Base-by-base conservation (phyloP, 2,113 vertebrate species). In the Chionomys nivalis region DNA sequence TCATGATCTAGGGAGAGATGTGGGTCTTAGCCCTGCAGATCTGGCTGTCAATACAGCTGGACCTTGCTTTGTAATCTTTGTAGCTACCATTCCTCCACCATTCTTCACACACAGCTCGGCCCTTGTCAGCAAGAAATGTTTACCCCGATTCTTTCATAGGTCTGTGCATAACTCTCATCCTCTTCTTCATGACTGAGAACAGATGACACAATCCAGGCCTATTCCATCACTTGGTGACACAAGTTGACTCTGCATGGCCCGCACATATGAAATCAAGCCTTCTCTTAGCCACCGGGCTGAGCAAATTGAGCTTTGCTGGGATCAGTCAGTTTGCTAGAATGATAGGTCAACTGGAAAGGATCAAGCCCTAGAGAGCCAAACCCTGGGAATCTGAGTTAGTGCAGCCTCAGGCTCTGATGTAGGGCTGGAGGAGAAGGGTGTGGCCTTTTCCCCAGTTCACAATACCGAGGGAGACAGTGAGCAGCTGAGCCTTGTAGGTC, bases 231-330 rank as follows among this genome's bases (percentile, higher is more conserved):
- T 86, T 65, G 65, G 66, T 14, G 12, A 82, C 47, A 77, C 49
- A 28, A 72, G 24, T 36, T 70, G n/a, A 13, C 87, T 65, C 0
- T 76, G 44, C 90, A 14, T 52, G 39, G 55, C 70, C 52, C 13
- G 3, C 21, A 77, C 47, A 24, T 65, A 72, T 55, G 75, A 87
- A 39, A 31, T 83, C n/a, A 73, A 93, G 49, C 81, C 52, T 24
- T 92, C 72, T 16, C 52, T 58, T 47, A 49, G 9, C 49, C 1
- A 75, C 78, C 61, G 16, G 68, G 81, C 61, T 72, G 75, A 55
- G 78, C 66, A 89, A 93, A 91, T 47, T 78, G 93, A 87, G 17
- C 16, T 89, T 93, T 75, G 81, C 63, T 96, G 92, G 66, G 75
- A 83, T 65, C 61, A 83, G 79, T 49, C 33, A 42, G 61, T 88